Conservation (phyloP, 2,797 vertebrate genomes). For the Lophius americanus region DNA sequence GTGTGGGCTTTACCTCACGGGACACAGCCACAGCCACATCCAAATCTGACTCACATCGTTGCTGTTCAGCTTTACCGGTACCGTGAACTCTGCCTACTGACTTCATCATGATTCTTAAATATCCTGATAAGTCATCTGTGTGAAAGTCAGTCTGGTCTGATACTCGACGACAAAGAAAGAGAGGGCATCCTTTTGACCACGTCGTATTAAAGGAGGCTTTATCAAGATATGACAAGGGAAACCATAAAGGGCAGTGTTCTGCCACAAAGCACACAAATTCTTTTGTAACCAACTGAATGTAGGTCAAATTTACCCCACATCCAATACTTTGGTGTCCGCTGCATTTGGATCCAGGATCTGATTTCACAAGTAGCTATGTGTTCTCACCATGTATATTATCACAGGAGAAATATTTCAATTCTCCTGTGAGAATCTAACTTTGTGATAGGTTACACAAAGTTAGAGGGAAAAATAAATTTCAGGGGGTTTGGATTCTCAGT, state of each 20-base stretch:
- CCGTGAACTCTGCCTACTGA: conserved; percentile 31
- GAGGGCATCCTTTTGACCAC: conserved; percentile 2
- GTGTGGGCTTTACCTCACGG: conserved; percentile 38
- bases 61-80: conserved; percentile 43
- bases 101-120: conserved; percentile 35
- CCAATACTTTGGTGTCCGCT: not conserved
- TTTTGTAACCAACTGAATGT: not conserved
- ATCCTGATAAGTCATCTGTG: conserved; percentile 38
- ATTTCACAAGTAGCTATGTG: conserved; percentile 7
- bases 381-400: not conserved
- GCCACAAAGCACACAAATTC: conserved; percentile 22
- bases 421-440: not conserved
- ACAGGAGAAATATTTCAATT: not conserved
- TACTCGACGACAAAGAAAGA: conserved; percentile 26
- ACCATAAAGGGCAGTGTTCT: conserved; percentile 6
- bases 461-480: not conserved
- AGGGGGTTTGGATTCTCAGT: not conserved
- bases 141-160: conserved; percentile 26
- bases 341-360: conserved; percentile 13
- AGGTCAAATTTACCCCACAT: conserved; percentile 3
- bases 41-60: conserved; percentile 50
- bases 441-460: no score
- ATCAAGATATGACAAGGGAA: conserved; percentile 5
- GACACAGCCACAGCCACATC: conserved; percentile 37
- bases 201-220: conserved; percentile 3